Evolutionary conservation across 2,888 invertebrate genomes (phyloP).

Genomic region (Orchestes rusci): DNA sequence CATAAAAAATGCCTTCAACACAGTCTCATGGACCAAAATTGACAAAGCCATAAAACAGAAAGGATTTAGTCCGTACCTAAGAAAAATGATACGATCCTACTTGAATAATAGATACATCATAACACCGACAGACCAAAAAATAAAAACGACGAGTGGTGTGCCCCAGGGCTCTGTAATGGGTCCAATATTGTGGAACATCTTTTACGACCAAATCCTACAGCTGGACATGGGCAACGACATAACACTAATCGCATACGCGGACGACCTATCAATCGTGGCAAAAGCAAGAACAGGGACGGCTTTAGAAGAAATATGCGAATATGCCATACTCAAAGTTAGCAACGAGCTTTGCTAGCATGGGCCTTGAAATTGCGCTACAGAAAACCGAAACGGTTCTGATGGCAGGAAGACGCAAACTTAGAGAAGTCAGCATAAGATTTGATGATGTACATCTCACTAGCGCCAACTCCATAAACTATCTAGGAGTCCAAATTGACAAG

Average conservation of each 20-base stretch:
- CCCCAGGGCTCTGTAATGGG: constrained; percentile 22
- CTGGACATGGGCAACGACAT: background rate
- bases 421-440: background rate
- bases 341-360: background rate
- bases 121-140: background rate
- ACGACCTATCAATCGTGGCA: constrained; percentile 13
- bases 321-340: too few relatives aligned
- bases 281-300: background rate
- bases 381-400: background rate
- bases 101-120: background rate
- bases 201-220: constrained; percentile 14
- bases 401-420: background rate
- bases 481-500: background rate
- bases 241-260: constrained; percentile 15
- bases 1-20: constrained; percentile 21
- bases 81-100: background rate
- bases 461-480: background rate
- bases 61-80: constrained; percentile 1
- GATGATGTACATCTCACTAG: background rate
- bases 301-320: background rate
- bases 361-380: background rate
- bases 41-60: constrained; percentile 1
- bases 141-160: constrained; percentile 7
- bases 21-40: constrained; percentile 15
- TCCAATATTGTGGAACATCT: constrained; percentile 18